phyloP scores from a whole-genome alignment of 2,888 invertebrate species.

The Osmoderma eremita region DNA sequence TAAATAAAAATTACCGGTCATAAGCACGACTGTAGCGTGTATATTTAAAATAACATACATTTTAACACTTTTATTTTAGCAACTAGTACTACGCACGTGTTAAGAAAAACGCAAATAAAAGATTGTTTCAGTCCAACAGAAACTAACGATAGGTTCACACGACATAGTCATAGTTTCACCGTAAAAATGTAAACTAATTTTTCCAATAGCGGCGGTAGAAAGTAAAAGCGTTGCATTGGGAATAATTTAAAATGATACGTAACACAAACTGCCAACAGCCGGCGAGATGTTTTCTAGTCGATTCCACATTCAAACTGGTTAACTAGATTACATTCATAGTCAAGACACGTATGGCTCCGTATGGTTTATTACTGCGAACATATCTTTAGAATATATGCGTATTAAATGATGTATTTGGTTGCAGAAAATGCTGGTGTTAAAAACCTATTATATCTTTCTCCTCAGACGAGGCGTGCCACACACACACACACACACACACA shows the following conservation, averaged over 20 bases:
- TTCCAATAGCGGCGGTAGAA: slow-evolving; percentile 23
- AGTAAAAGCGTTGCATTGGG: slow-evolving; percentile 29
- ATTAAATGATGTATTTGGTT: slow-evolving; percentile 3
- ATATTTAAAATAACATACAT: no score
- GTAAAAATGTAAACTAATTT: slow-evolving; percentile 28
- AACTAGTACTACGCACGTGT: no score
- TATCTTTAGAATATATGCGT: background rate
- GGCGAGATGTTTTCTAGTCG: slow-evolving; percentile 1
- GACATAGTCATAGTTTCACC: slow-evolving; percentile 25
- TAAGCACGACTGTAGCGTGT: no score
- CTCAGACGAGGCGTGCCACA: background rate
- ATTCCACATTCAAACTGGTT: slow-evolving; percentile 12
- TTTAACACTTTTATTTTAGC: no score
- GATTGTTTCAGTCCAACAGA: no score
- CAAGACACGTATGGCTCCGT: slow-evolving; percentile 8
- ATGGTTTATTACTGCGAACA: slow-evolving; percentile 9
- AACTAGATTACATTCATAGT: slow-evolving; percentile 4
- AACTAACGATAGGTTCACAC: slow-evolving; percentile 2
- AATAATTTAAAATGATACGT: slow-evolving; percentile 18
- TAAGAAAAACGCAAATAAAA: no score
- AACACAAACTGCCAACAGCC: background rate
- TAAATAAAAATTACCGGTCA: no score
- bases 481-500: no score
- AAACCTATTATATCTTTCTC: slow-evolving; percentile 1
- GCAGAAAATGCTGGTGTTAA: background rate